phyloP scores from a whole-genome alignment of 2,888 invertebrate genomes.

The Apamea anceps region DNA sequence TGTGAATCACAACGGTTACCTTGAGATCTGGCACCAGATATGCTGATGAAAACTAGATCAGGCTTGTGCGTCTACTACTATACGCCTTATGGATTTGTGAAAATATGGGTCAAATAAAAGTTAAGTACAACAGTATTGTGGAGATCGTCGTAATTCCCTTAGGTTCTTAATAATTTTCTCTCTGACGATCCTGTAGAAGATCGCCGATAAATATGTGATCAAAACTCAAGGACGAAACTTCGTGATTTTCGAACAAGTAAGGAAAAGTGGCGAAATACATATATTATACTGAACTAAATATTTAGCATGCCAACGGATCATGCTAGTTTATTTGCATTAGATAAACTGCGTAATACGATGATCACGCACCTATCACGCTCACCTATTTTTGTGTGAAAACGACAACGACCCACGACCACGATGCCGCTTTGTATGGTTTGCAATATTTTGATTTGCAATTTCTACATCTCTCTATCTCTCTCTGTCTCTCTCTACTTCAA shows the following conservation, averaged over 20 bases:
- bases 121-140: not conserved
- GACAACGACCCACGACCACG: slow-evolving; percentile 13
- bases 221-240: slow-evolving; percentile 21
- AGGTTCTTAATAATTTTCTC: not conserved
- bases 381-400: slow-evolving; percentile 36
- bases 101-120: not conserved
- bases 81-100: not conserved
- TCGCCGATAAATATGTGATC: not conserved
- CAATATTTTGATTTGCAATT: slow-evolving; percentile 17
- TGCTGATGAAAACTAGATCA: not conserved
- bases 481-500: not conserved
- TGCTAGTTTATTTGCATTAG: slow-evolving; percentile 40
- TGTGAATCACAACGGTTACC: no score
- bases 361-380: slow-evolving; percentile 56
- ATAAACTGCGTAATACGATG: slow-evolving; percentile 27
- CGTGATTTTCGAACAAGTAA: slow-evolving; percentile 24
- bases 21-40: no score
- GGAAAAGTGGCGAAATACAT: slow-evolving; percentile 17
- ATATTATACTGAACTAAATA: slow-evolving; percentile 25
- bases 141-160: not conserved
- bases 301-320: slow-evolving; percentile 32
- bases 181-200: not conserved
- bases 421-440: not conserved
- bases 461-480: not conserved
- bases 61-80: not conserved